A percentile compares a stretch with the other conserved stretches of the same genome.
phyloP scores from a whole-genome alignment of 2,888 invertebrate genomes.

The Liodrosophila aerea region DNA sequence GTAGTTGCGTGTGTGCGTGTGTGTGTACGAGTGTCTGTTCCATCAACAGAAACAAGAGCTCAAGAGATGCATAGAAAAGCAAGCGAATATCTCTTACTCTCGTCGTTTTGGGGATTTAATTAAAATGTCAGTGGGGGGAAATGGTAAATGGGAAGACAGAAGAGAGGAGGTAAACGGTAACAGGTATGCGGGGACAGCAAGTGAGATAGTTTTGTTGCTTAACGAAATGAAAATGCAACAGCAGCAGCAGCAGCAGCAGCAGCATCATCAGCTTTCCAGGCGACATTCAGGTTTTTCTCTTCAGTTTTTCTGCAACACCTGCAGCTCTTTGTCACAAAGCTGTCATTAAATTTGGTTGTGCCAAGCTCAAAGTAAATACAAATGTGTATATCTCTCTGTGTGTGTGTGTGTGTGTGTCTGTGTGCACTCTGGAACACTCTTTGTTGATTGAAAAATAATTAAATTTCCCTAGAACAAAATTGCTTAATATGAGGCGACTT shows the following conservation, averaged over 20 bases:
- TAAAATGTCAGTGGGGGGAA: constrained; percentile 38
- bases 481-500: constrained; percentile 31
- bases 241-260: not conserved
- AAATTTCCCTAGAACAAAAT: constrained; percentile 45
- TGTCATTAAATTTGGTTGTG: constrained; percentile 49
- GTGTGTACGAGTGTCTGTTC: no score
- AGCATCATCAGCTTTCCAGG: not conserved
- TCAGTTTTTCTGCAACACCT: constrained; percentile 23
- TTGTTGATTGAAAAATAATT: constrained; percentile 54
- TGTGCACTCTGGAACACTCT: constrained; percentile 6
- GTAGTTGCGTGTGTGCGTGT: not conserved
- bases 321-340: constrained; percentile 42
- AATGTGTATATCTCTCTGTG: not conserved
- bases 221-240: constrained; percentile 37
- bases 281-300: constrained; percentile 1
- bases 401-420: constrained; percentile 3
- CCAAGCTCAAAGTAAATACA: constrained; percentile 42
- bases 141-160: not conserved
- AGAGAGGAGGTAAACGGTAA: not conserved
- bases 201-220: constrained; percentile 32
- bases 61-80: constrained; percentile 19
- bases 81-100: constrained; percentile 22
- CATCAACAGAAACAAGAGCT: constrained; percentile 3
- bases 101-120: constrained; percentile 42
- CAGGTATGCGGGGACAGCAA: not conserved